Conservation (phyloP, 2,888 invertebrate genomes). For the Mythimna vitellina region DNA sequence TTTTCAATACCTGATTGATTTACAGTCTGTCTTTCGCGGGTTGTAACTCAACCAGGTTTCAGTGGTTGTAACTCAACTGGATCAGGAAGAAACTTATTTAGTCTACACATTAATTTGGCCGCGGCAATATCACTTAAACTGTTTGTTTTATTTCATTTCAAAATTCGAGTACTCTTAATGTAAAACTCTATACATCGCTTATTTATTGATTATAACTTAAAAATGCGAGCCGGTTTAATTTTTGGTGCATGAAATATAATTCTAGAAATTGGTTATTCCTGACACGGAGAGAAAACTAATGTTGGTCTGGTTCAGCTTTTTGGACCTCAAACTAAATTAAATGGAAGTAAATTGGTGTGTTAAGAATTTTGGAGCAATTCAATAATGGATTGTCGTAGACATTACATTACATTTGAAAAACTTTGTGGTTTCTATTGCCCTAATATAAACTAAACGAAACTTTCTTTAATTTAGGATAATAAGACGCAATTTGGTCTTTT, state of each 20-base stretch:
- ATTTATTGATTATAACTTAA: neutral
- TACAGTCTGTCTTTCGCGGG: too few relatives aligned
- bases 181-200: too few relatives aligned
- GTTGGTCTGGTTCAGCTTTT: neutral
- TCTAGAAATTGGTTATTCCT: neutral
- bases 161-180: too few relatives aligned
- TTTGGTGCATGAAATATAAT: neutral
- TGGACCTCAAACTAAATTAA: neutral
- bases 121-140: too few relatives aligned
- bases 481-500: conserved; percentile 30
- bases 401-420: conserved; percentile 44
- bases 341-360: neutral
- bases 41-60: too few relatives aligned
- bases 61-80: too few relatives aligned
- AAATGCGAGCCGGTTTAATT: neutral
- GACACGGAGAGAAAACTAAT: conserved; percentile 13
- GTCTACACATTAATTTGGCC: too few relatives aligned
- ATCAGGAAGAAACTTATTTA: too few relatives aligned
- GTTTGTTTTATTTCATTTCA: too few relatives aligned
- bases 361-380: conserved; percentile 25
- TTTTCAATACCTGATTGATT: too few relatives aligned
- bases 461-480: conserved; percentile 52
- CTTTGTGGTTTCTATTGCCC: conserved; percentile 49
- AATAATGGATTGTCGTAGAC: conserved; percentile 26
- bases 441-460: conserved; percentile 24